These are phyloP conservation scores for Mareca strepera DNA, from an alignment of 2,797 vertebrate species.

Conservation along the genomic window DNA sequence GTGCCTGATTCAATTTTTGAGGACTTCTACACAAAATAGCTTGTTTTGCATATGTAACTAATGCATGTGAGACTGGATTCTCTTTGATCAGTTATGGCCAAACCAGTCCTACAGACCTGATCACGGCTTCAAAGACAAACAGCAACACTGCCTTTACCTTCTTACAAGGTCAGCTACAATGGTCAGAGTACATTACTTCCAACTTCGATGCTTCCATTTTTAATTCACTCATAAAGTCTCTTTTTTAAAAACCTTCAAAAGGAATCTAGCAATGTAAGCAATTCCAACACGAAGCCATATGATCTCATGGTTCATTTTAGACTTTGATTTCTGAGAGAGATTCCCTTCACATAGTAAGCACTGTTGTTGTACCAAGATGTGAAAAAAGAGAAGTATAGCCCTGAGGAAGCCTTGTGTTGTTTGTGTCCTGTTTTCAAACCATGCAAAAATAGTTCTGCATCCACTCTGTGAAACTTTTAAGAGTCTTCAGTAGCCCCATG, in stretches of 20 bases:
- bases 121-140: neutral
- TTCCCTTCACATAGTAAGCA: neutral
- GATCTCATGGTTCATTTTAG: neutral
- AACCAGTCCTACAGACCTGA: neutral
- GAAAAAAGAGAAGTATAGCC: neutral
- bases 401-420: neutral
- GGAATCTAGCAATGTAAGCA: neutral
- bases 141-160: neutral
- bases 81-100: neutral
- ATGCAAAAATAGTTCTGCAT: neutral
- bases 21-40: neutral
- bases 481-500: neutral
- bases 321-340: neutral
- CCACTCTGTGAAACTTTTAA: neutral
- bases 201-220: neutral
- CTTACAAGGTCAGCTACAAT: neutral
- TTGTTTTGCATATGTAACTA: neutral
- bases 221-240: neutral
- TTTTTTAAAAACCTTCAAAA: neutral
- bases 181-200: neutral
- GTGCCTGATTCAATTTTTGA: neutral
- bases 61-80: neutral
- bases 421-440: neutral
- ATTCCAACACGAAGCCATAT: neutral
- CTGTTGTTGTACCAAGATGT: neutral